phyloP scores from a whole-genome alignment of 2,113 vertebrate genomes.

The Shinisaurus crocodilurus region DNA sequence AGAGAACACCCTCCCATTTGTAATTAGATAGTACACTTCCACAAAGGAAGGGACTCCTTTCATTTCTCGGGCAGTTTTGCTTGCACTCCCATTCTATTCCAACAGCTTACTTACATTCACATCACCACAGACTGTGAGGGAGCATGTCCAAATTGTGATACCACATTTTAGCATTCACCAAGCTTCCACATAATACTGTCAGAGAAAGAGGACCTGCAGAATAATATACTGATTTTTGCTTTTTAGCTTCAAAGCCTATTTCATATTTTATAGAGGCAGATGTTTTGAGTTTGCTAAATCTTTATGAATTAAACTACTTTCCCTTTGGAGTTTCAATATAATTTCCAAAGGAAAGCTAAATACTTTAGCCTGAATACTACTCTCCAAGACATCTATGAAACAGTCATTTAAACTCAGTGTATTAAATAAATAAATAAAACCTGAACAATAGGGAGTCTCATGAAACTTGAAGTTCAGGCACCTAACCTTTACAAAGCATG shows the following conservation, averaged over 20 bases:
- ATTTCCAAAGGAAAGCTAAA: constrained; percentile 28
- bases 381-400: constrained; percentile 19
- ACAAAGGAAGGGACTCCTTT: neutral
- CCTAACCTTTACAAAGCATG: constrained; percentile 35
- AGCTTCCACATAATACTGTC: neutral
- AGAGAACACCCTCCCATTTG: neutral
- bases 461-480: constrained; percentile 25
- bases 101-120: no score
- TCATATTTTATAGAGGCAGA: constrained; percentile 10
- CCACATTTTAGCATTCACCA: neutral
- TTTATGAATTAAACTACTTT: neutral
- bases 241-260: neutral
- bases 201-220: neutral
- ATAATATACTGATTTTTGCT: no score
- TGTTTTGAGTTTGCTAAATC: neutral
- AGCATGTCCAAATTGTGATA: neutral
- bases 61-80: neutral
- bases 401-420: constrained; percentile 12
- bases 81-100: neutral
- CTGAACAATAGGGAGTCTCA: constrained; percentile 10
- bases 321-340: constrained; percentile 7
- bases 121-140: neutral
- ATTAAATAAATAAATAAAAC: neutral
- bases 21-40: neutral
- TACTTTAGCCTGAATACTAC: constrained; percentile 19